Evolutionary conservation across 37 sponge, comb jelly and placozoan genomes (phyloP).

Genomic region (Spongia lamella): DNA sequence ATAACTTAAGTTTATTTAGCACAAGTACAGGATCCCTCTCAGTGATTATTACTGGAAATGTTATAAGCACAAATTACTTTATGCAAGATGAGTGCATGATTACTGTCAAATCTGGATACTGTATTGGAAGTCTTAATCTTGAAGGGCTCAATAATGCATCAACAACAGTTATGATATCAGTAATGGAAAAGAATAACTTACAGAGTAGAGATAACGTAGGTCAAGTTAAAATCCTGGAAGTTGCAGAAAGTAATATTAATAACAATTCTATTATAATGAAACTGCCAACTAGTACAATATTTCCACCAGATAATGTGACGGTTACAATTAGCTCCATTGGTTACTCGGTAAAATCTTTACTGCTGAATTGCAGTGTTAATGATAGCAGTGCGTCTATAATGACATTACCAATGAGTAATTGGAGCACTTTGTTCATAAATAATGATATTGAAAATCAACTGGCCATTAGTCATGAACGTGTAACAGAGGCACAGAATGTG

Average conservation of each 20-base stretch:
- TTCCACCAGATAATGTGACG: neutral
- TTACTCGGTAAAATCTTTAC: too few species aligned
- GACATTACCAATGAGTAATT: too few species aligned
- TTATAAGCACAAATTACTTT: neutral
- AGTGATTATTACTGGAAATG: neutral
- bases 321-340: too few species aligned
- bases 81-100: neutral
- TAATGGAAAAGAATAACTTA: neutral
- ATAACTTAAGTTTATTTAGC: conserved; percentile 22
- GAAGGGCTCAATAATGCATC: conserved; percentile 9
- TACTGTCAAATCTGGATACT: neutral
- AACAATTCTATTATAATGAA: neutral
- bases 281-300: conserved; percentile 12
- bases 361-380: too few species aligned
- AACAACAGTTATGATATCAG: neutral
- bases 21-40: neutral
- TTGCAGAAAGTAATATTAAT: neutral
- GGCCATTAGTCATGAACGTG: too few species aligned
- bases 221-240: neutral
- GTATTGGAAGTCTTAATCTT: neutral
- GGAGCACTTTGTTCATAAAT: too few species aligned
- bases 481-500: too few species aligned
- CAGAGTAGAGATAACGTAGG: neutral
- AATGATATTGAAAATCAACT: too few species aligned
- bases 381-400: too few species aligned